Base-by-base conservation (phyloP, 2,113 vertebrate species). In the Balaeniceps rex region DNA sequence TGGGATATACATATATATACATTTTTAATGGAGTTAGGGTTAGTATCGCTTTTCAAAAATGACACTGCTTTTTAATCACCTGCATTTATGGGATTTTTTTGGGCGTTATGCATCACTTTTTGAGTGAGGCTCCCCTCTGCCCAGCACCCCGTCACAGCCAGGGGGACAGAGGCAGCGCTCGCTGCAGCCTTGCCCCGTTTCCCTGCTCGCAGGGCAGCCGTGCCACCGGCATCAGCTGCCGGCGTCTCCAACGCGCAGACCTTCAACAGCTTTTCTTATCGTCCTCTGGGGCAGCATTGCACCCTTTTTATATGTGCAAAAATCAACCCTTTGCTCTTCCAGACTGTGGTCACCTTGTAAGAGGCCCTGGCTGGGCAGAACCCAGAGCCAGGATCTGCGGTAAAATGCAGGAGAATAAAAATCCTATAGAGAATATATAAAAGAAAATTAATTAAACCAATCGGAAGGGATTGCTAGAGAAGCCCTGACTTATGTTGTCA, bases 211-310 rank as follows among this genome's bases (percentile, higher is more conserved):
- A 36, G 63, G 63, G 55, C 24, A n/a, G 54, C 47, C 2, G 2
- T 52, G 55, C 29, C 72, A 34, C 34, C 4, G 4, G 52, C n/a
- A 12, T 9, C 13, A 2, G 29, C 47, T 15, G 5, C 38, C n/a
- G 6, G 1, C 5, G 1, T 36, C 72, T 71, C 33, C 38, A n/a
- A 33, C 8, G 22, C 6, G 1, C 21, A 7, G 33, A 26, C 14
- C 61, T 69, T 15, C 91, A 19, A 34, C 54, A 58, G 58, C 15
- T 82, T 46, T 54, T 36, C 54, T 42, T 69, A 2, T 12, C 5
- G 2, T 34, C 19, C 42, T 47, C 38, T 14, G 40, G 26, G 26
- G 7, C 0, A 3, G 79, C 58, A 49, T 8, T 10, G 12, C 33
- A 55, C 16, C 44, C 7, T 78, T 63, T 22, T 14, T 2, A 33